Percentiles rank a stretch among this genome's conserved stretches.
phyloP scores from a whole-genome alignment of 1,140 invertebrate species.

The Drosophila subobscura region DNA sequence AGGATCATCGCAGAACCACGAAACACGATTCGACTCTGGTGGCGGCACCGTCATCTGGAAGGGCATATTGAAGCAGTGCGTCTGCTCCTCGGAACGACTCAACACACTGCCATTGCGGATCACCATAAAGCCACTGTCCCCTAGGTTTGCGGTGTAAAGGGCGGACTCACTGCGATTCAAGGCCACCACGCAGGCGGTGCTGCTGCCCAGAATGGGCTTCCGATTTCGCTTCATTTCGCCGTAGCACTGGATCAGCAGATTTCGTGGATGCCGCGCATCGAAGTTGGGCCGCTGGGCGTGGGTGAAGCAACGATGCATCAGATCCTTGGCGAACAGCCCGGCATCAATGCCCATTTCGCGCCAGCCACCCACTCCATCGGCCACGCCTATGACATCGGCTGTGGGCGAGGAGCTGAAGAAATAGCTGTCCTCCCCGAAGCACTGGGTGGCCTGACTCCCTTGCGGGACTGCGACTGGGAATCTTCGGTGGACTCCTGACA shows the following conservation, averaged over 20 bases:
- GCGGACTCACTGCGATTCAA: conserved; percentile 44
- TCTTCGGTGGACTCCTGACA: no score
- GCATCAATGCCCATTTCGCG: conserved; percentile 52
- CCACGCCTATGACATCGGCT: conserved; percentile 60
- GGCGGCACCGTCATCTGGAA: conserved; percentile 51
- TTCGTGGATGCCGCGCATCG: conserved; percentile 36
- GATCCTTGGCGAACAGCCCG: conserved; percentile 53
- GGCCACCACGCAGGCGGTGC: conserved; percentile 59
- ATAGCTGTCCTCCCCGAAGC: conserved; percentile 65
- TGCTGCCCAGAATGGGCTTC: conserved; percentile 34
- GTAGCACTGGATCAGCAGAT: conserved; percentile 47
- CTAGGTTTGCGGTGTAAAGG: conserved; percentile 59
- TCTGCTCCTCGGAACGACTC: conserved; percentile 44
- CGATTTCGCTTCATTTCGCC: conserved; percentile 12
- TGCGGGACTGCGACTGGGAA: no score
- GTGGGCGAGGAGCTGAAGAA: conserved; percentile 49
- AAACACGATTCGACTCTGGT: not conserved
- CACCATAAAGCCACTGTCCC: conserved; percentile 61
- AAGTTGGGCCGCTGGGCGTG: conserved; percentile 19
- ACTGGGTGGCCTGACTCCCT: not conserved
- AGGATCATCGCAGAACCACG: conserved; percentile 25
- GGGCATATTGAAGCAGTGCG: conserved; percentile 57
- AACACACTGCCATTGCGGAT: conserved; percentile 41
- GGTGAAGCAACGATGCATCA: conserved; percentile 46
- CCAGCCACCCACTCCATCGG: conserved; percentile 66